phyloP scores from a whole-genome alignment of 2,797 vertebrate genomes.

The Centropyge bicolor region DNA sequence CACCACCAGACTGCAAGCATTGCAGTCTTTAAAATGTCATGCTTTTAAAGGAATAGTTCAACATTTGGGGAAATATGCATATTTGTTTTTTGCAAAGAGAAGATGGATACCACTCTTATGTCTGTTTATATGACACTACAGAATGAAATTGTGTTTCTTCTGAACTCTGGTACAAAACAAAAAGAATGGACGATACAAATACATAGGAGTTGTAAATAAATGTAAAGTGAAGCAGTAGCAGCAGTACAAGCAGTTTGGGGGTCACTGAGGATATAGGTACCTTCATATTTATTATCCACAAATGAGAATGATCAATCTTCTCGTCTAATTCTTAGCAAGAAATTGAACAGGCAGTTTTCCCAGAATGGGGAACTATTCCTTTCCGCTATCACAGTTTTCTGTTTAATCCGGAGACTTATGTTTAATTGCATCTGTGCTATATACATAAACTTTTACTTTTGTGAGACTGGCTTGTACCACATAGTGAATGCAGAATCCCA shows the following conservation, averaged over 20 bases:
- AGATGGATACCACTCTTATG: background rate
- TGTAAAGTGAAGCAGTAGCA: too few species aligned
- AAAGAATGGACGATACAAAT: background rate
- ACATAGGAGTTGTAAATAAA: background rate
- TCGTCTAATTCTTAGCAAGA: background rate
- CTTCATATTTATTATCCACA: background rate
- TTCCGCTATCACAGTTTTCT: background rate
- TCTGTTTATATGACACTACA: background rate
- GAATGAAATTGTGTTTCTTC: background rate
- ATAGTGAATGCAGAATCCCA: background rate
- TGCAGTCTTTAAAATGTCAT: background rate
- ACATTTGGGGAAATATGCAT: background rate
- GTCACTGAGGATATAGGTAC: background rate
- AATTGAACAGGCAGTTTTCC: background rate
- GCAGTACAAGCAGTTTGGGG: background rate
- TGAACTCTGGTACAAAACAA: background rate
- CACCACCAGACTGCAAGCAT: background rate
- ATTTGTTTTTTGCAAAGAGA: background rate
- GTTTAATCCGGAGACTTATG: background rate
- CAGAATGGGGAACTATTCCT: background rate
- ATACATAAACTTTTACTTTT: constrained; percentile 3
- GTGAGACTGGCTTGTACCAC: background rate
- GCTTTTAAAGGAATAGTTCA: background rate
- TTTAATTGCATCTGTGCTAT: background rate
- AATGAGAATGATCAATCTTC: background rate